Conservation (phyloP, 2,113 vertebrate species). For the Tympanuchus pallidicinctus region DNA sequence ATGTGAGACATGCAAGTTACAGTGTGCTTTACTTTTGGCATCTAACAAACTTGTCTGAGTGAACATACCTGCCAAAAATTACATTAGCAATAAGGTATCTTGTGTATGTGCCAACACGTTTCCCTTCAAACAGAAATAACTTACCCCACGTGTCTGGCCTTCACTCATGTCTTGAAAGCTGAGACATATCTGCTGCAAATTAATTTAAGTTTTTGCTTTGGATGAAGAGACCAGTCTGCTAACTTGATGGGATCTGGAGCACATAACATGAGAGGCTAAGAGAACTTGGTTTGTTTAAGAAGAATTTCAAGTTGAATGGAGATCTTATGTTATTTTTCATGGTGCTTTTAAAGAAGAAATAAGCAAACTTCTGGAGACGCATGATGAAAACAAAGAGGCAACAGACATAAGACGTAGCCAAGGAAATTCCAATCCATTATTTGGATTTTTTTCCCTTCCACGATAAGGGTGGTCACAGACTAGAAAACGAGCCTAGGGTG, state of each 20-base stretch:
- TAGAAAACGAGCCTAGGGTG: background rate
- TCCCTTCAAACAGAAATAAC: slow-evolving; percentile 43
- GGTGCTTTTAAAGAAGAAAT: background rate
- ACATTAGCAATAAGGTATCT: slow-evolving; percentile 46
- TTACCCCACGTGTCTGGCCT: background rate
- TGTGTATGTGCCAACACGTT: slow-evolving; percentile 20
- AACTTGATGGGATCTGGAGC: slow-evolving; percentile 19
- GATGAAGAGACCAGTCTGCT: background rate
- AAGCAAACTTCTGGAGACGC: background rate
- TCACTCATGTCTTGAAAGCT: background rate
- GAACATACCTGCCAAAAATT: slow-evolving; percentile 55
- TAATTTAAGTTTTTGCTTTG: slow-evolving; percentile 17
- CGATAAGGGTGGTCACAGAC: background rate
- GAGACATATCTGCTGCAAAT: slow-evolving; percentile 3
- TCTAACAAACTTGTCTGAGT: background rate
- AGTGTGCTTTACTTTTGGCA: background rate
- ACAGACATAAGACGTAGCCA: background rate
- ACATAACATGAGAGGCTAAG: background rate
- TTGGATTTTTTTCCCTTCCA: background rate
- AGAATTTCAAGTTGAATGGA: background rate
- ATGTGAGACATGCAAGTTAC: slow-evolving; percentile 16
- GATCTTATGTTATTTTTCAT: background rate
- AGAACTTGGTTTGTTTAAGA: background rate
- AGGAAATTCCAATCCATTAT: background rate
- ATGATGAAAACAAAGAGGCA: background rate